Base-by-base conservation (phyloP, 2,113 vertebrate species). In the Nerophis lumbriciformis region DNA sequence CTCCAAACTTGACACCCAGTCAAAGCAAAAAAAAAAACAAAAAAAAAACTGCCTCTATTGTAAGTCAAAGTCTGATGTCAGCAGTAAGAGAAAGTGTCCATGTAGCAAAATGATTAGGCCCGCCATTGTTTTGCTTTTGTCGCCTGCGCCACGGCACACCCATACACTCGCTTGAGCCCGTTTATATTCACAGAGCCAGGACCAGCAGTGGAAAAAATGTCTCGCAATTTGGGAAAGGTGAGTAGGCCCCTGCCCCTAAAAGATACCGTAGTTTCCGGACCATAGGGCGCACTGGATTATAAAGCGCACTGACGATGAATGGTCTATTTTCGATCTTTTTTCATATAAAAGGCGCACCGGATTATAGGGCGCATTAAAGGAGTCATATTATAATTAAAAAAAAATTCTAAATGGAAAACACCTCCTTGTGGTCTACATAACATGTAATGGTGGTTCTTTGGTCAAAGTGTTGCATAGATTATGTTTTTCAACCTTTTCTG, bases 201-300 rank as follows among this genome's bases (percentile, higher is more conserved):
- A 28, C 28, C 13, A 82, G 81, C 75, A 83, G 73, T 61, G 72
- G 84, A 89, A 82, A 89, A 82, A 80, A 93, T 94, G 94, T 92
- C 93, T 61, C 93, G 93, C 50, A 92, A 92, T 85, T 94, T 92
- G 1, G 94, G 93, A 86, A 94, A 96, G 92, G 94, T 95, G 88
- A 94, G 92, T 93, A 8, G 36, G 28, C 4, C 54, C 14, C 14
- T 42, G 8, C 19, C 16, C 9, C 8, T n/a, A 50, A 50, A 50
- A 19, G 28, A 28, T 28, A 28, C 28, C 28, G 28, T 28, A 28
- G 1, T 28, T 28, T 28, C 3, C 28, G 0, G 28, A 28, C 28
- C 2, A 3, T 28, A 28, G 28, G 28, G 28, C 28, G 2, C 28
- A 28, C 19, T 2, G 1, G 19, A 19, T 19, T 19, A 19, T 19